Base-by-base conservation (phyloP, 2,113 vertebrate genomes). In the Aix galericulata region DNA sequence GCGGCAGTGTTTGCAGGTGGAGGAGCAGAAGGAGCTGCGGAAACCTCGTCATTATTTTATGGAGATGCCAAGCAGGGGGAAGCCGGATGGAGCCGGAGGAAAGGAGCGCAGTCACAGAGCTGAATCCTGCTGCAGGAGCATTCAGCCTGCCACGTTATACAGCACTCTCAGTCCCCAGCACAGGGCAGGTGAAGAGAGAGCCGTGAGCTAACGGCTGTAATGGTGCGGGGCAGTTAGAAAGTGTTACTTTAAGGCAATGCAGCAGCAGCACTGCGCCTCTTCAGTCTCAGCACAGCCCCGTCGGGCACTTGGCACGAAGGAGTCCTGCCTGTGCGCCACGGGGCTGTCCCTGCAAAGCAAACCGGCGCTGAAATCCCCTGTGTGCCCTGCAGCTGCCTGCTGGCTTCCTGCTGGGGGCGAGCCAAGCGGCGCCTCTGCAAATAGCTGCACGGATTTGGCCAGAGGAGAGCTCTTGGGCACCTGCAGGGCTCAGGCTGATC, bases 401-500 rank as follows among this genome's bases (percentile, higher is more conserved):
- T 53, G 74, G 21, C 48, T 72, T 62, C 48, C 56, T 44, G 48
- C 68, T n/a, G 55, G 8, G 4, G 26, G n/a, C 17, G 2, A 48
- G 55, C 40, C 32, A 9, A 23, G 78, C 14, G 4, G 58, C 31
- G 3, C 46, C 68, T 56, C n/a, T 48, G 62, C 60, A 21, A 29
- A 4, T 14, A 20, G 5, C 50, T 40, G 50, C 62, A 4, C 3
- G 1, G 42, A 42, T 34, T 34, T 4, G 44, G 8, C 31, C 31
- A 12, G 38, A 44, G 59, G 11, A 9, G 3, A 64, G 69, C 31
- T 2, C 59, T 17, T 4, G 0, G 15, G 27, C 44, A 29, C 73
- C 44, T 17, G 32, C 5, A 1, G 2, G n/a, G n/a, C 40, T 38
- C 13, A 1, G 9, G 11, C 55, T 36, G 20, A 6, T 3, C 29